These are phyloP conservation scores for Euclidia mi DNA, from an alignment of 2,888 invertebrate genomes.

Conservation along the genomic window DNA sequence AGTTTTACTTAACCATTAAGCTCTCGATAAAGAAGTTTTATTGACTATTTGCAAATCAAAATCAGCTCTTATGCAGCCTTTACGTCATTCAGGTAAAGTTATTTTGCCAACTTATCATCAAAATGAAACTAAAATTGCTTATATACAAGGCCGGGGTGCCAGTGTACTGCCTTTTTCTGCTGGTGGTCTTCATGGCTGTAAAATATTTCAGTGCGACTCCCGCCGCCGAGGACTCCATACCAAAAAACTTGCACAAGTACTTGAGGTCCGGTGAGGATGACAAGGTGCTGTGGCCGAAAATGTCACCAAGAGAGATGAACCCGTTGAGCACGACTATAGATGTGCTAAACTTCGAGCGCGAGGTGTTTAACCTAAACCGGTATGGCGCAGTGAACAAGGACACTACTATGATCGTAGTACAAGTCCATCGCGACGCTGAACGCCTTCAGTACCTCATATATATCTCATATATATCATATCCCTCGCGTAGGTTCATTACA, in stretches of 20 bases:
- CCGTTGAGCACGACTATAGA: slow-evolving; percentile 42
- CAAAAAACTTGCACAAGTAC: slow-evolving; percentile 36
- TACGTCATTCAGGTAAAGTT: no score
- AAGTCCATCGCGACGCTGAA: slow-evolving; percentile 54
- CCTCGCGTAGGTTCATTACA: slow-evolving; percentile 59
- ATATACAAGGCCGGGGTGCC: slow-evolving; percentile 27
- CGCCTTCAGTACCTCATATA: slow-evolving; percentile 63
- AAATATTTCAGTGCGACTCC: background rate
- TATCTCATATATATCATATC: no score
- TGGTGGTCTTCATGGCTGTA: slow-evolving; percentile 28
- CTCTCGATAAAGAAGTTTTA: no score
- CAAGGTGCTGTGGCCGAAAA: background rate
- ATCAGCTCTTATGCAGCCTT: no score
- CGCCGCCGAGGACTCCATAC: slow-evolving; percentile 11
- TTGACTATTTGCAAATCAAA: no score
- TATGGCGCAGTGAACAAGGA: slow-evolving; percentile 47
- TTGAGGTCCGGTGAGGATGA: slow-evolving; percentile 31
- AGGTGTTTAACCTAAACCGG: slow-evolving; percentile 47
- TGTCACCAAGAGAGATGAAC: slow-evolving; percentile 22
- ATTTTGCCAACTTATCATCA: no score
- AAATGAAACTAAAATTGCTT: background rate
- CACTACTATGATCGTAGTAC: slow-evolving; percentile 58
- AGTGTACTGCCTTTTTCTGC: slow-evolving; percentile 39
- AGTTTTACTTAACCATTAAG: no score
- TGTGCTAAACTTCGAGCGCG: slow-evolving; percentile 48